Evolutionary conservation across 2,113 vertebrate genomes (phyloP).

Genomic region (Origma solitaria): DNA sequence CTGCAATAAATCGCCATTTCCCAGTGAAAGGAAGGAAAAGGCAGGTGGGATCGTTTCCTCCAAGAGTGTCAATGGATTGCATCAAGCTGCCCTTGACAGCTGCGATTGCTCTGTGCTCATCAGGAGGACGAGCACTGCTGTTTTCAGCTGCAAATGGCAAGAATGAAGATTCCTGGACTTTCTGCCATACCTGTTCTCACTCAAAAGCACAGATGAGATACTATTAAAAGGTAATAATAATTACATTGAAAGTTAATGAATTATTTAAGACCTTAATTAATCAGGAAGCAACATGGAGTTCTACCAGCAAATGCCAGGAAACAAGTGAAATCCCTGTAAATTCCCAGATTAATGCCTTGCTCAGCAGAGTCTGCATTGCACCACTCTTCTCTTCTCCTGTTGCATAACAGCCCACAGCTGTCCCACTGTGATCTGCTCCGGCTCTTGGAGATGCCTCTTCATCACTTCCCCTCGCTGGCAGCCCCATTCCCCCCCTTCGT

Average conservation of each 20-base stretch:
- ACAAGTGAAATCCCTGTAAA: neutral
- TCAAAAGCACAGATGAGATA: neutral
- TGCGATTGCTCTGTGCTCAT: neutral
- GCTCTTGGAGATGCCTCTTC: neutral
- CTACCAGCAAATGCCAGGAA: neutral
- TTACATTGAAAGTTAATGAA: neutral
- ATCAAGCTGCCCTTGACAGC: neutral
- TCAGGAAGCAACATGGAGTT: neutral
- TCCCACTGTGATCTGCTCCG: neutral
- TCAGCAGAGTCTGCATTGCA: slow-evolving; percentile 20
- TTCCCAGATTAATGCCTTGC: neutral
- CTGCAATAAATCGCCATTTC: neutral
- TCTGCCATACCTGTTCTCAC: neutral
- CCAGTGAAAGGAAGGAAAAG: neutral
- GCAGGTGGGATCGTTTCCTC: neutral
- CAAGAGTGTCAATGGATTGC: neutral
- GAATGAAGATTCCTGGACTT: neutral
- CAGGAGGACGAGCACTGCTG: neutral
- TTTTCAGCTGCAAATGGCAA: neutral
- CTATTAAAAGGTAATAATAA: neutral
- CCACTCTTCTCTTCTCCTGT: neutral
- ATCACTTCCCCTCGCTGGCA: neutral
- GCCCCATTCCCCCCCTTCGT: fast-evolving
- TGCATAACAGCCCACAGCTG: neutral
- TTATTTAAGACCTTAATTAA: neutral